Evolutionary conservation across 1,140 invertebrate species (phyloP), one percentile per base, ranked within the genome.

Genomic region (Zaprionus ghesquierei): DNA sequence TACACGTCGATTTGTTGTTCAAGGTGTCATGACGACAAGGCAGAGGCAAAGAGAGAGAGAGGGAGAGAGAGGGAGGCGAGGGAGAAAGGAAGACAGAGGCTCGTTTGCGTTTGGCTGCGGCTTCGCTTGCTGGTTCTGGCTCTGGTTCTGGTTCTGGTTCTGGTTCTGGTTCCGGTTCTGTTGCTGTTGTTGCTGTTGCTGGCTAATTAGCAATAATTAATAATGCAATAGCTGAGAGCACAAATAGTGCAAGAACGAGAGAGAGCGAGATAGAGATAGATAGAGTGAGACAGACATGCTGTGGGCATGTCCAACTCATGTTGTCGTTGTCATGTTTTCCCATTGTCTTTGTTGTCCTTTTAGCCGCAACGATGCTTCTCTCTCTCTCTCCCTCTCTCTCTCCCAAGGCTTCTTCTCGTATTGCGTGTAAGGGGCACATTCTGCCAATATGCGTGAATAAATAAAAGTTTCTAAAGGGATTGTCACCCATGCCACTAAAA

Each of bases 401-500:
- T 9, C n/a, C 55, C 44, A 31, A 31, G 35, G 25, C 54, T 29
- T 69, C 58, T 59, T 64, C 25, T 58, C 10, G 75, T 61, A 76
- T 84, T 85, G 81, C 77, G 81, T 85, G 81, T 78, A 74, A 71
- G 77, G 55, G 77, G 46, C 81, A 86, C 81, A 81, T 85, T 85
- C 81, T 69, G 77, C 69, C 55, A 62, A 69, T 78, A 81, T 85
- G 81, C 81, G 81, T 86, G 81, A 84, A 84, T 84, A 84, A 84
- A 84, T 84, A 85, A 84, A 79, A 79, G 77, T 74, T 80, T 77
- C 69, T 68, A 79, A 84, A 86, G 81, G 81, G 75, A 85, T 85
- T 85, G 81, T 85, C 81, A 86, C 77, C 81, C 81, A 85, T 85
- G 81, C 81, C 81, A 85, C 69, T 78, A 85, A 85, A 84, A 84